phyloP scores from a whole-genome alignment of 2,113 vertebrate genomes.

The Amblyornis subalaris region DNA sequence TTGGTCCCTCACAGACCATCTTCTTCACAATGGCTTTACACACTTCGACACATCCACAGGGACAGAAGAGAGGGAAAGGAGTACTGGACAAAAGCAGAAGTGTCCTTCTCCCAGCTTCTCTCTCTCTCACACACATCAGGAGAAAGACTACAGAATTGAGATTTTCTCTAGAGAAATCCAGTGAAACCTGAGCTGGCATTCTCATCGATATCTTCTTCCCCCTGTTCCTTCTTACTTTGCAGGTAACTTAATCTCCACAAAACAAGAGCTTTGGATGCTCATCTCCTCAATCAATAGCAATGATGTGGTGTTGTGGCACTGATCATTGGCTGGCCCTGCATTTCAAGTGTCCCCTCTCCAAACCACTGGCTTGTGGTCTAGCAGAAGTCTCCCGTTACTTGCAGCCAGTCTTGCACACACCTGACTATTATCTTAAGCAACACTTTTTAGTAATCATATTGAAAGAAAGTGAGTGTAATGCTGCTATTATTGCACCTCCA shows the following conservation, averaged over 20 bases:
- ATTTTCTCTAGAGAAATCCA: background rate
- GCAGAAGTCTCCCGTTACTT: background rate
- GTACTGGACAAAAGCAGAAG: background rate
- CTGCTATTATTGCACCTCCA: background rate
- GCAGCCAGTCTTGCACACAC: background rate
- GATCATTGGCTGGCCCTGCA: background rate
- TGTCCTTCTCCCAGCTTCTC: background rate
- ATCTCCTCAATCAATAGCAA: background rate
- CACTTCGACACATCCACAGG: background rate
- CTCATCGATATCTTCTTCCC: background rate
- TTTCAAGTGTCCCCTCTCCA: background rate
- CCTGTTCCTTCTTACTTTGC: background rate
- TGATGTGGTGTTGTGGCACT: background rate
- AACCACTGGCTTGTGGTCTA: background rate
- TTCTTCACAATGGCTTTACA: background rate
- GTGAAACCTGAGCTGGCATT: background rate
- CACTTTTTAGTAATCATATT: background rate
- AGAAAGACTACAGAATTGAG: background rate
- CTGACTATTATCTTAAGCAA: background rate
- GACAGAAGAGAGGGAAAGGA: background rate
- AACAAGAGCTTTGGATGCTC: background rate
- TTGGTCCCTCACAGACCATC: background rate
- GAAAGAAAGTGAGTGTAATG: background rate
- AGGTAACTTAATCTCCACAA: background rate
- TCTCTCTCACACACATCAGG: background rate